Evolutionary conservation across 1,140 invertebrate species (phyloP), one percentile per base, ranked within the genome.

Genomic region (Zaprionus ornatus): DNA sequence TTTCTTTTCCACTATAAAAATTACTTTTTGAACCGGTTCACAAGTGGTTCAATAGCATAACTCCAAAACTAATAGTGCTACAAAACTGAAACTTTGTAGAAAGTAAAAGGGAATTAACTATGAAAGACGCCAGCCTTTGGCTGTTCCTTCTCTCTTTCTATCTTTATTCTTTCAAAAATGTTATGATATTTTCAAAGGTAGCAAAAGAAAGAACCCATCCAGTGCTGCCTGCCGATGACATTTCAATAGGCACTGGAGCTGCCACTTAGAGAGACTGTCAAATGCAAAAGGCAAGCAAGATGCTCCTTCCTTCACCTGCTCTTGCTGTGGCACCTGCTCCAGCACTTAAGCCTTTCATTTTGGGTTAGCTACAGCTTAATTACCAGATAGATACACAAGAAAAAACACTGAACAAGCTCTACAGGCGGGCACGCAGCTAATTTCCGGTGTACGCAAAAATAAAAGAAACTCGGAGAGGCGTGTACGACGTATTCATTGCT

Each of bases 261-360:
- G 55, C 48, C 67, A 79, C 60, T 86, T 52, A 61, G n/a, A 79
- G 27, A 42, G 74, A 66, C 76, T 90, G 84, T 90, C 84, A 90
- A 76, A 57, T 60, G 85, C 84, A 88, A 77, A 54, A 80, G 63
- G 77, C 52, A 45, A 32, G 3, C 37, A 4, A 29, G n/a, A 1
- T 27, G 35, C 35, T 42, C 1, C 40, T 17, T 2, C 27, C 27
- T 62, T 40, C 37, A 40, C 6, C 7, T 2, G 6, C 40, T 17
- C 29, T 6, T 29, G 21, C 23, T 45, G 9, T 29, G 29, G 29
- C 29, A 29, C 6, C 35, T 2, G n/a, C 60, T 50, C 4, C 23
- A 3, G 15, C 57, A 69, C 59, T 80, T 57, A 84, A 81, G 60
- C 70, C 79, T 75, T 79, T 81, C 61, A 13, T 45, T 42, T 63